These are phyloP conservation scores for Andrena haemorrhoa DNA, from an alignment of 2,888 invertebrate genomes.

Conservation along the genomic window DNA sequence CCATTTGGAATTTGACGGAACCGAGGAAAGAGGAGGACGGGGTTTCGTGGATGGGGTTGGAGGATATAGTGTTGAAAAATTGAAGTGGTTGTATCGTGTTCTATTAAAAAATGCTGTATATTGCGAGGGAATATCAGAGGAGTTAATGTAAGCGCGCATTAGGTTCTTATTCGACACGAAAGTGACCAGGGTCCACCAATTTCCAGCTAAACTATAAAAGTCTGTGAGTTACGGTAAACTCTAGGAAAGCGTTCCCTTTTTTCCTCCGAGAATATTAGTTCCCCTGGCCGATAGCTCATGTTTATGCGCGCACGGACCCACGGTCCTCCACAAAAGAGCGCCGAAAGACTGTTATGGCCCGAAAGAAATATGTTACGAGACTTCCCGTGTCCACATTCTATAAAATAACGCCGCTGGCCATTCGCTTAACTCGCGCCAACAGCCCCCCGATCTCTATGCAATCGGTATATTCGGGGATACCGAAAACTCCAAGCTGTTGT, in stretches of 20 bases:
- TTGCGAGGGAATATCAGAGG: neutral
- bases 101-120: neutral
- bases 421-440: conserved; percentile 43
- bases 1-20: conserved; percentile 17
- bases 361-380: conserved; percentile 68
- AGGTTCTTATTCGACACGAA: conserved; percentile 20
- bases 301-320: conserved; percentile 61
- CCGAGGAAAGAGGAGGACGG: neutral
- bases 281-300: conserved; percentile 67
- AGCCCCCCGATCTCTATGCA: neutral
- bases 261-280: conserved; percentile 57
- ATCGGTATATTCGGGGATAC: conserved; percentile 12
- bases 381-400: conserved; percentile 28
- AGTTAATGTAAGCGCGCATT: conserved; percentile 1
- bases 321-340: conserved; percentile 65
- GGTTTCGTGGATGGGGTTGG: neutral
- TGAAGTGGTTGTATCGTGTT: neutral
- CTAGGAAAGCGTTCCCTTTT: conserved; percentile 60
- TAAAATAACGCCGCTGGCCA: conserved; percentile 46
- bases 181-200: conserved; percentile 32
- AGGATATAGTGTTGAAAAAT: conserved; percentile 8
- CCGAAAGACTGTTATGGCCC: conserved; percentile 70
- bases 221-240: conserved; percentile 72
- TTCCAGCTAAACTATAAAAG: conserved; percentile 77
- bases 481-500: conserved; percentile 5